Conservation (phyloP, 2,888 invertebrate genomes). For the Oxystoma pomonae region DNA sequence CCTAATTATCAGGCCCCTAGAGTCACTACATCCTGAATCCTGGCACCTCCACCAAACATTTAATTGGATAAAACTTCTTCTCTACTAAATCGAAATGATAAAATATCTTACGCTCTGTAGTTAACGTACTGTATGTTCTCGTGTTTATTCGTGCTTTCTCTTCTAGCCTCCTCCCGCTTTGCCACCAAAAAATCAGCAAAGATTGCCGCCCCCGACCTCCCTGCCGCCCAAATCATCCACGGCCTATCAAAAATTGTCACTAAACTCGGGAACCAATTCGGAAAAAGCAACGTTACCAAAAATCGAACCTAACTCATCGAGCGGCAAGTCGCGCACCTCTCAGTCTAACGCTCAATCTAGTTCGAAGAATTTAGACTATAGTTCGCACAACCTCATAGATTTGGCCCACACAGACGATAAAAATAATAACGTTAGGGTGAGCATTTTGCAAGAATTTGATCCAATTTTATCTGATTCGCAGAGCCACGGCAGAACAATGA, state of each 20-base stretch:
- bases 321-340: conserved; percentile 10
- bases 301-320: conserved; percentile 6
- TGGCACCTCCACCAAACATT: no score
- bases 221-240: conserved; percentile 25
- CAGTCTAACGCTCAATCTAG: background rate
- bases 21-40: no score
- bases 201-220: conserved; percentile 35
- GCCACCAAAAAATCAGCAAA: conserved; percentile 44
- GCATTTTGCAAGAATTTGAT: conserved; percentile 85
- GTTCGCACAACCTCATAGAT: conserved; percentile 53
- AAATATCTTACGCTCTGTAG: no score
- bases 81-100: no score
- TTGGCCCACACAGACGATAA: conserved; percentile 51
- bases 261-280: background rate
- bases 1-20: no score
- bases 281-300: background rate
- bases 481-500: conserved; percentile 38
- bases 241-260: conserved; percentile 18
- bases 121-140: background rate
- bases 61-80: no score
- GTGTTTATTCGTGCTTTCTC: conserved; percentile 17
- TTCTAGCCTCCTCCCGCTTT: conserved; percentile 38
- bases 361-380: conserved; percentile 5
- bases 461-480: conserved; percentile 67
- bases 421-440: conserved; percentile 55